Base-by-base conservation (phyloP, 1,140 invertebrate species). In the Hirudo medicinalis region DNA sequence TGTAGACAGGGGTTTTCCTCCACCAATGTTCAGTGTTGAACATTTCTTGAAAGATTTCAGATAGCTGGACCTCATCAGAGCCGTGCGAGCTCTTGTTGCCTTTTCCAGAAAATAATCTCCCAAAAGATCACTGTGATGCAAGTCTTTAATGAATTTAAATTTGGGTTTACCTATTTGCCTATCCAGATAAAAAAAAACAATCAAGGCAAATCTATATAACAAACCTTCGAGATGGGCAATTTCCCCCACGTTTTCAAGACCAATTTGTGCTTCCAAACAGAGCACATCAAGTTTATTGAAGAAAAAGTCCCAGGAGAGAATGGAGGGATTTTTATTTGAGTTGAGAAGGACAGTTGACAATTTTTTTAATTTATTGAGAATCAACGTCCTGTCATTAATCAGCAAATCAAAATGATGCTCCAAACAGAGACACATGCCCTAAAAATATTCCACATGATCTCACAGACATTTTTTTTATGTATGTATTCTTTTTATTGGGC, bases 271-370 rank as follows among this genome's bases (percentile, higher is more conserved):
- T 82, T 99, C 97, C 17, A 99, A 82, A 76, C 94, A 95, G 2
- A 99, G 83, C 0, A 91, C 89, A 79, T 99, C 96, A 81, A 99
- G 98, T 67, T 95, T 87, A 81, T 94, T 94, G 6, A 97, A 85
- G 80, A 99, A 99, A 84, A 99, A 99, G 72, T 98, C 93, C 95
- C 96, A 99, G 0, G 88, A 88, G 11, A 99, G 85, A 73, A 98
- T 91, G 75, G 88, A 87, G 54, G 93, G 85, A 78, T 97, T 91
- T 73, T 89, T 90, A 13, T 63, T 63, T 6, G 57, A 25, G 11
- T 22, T 25, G 8, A 32, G 20, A 3, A 99, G 85, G 9, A 91
- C 89, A 79, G 94, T 96, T 78, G 94, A 90, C 2, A 99, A 85
- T 79, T 97, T 91, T 82, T 94, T 93, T 22, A 99, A 85, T 0